These are phyloP conservation scores for Rostratula benghalensis DNA, from an alignment of 2,113 vertebrate genomes.

Conservation along the genomic window DNA sequence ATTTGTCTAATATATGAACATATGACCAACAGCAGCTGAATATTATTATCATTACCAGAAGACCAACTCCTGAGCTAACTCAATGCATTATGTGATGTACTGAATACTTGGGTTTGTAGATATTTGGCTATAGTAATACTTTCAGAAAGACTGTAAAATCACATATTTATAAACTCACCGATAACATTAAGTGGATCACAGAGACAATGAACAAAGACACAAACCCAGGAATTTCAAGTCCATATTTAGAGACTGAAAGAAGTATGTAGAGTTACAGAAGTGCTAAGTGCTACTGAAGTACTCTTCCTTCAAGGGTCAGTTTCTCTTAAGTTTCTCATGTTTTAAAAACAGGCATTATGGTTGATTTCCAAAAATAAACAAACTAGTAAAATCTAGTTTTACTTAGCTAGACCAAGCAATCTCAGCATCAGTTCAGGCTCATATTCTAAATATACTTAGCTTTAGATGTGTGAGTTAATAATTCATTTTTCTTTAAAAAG, in stretches of 20 bases:
- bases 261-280: not conserved
- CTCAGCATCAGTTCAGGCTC: not conserved
- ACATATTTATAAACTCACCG: not conserved
- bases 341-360: not conserved
- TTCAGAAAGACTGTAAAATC: not conserved
- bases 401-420: not conserved
- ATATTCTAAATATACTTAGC: not conserved
- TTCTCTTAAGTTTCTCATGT: not conserved
- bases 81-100: not conserved
- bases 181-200: not conserved
- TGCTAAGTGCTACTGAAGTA: not conserved
- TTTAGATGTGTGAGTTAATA: not conserved
- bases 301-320: not conserved
- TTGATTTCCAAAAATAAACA: not conserved
- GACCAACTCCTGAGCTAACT: not conserved
- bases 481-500: not conserved
- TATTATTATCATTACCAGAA: not conserved
- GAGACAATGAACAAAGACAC: not conserved
- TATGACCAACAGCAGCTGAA: not conserved
- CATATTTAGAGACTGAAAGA: not conserved
- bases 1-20: not conserved
- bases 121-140: not conserved
- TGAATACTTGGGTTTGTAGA: not conserved
- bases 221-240: not conserved
- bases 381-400: not conserved